These are phyloP conservation scores for Hyles vespertilio DNA, from an alignment of 1,140 invertebrate genomes.

Conservation along the genomic window DNA sequence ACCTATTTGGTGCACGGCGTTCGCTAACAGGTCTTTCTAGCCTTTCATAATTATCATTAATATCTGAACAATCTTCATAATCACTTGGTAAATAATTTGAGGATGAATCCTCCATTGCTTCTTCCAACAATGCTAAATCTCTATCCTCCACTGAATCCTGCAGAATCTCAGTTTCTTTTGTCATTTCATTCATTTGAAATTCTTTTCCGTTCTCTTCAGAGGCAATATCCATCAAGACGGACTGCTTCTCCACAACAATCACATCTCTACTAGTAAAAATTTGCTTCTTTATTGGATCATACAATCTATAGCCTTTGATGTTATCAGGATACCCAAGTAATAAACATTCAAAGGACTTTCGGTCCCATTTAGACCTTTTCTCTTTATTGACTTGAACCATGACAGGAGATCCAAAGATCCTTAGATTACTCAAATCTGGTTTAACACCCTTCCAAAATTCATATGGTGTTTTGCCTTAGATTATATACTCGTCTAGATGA, in stretches of 20 bases:
- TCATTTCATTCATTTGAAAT: background rate
- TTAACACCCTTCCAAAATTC: slow-evolving; percentile 26
- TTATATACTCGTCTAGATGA: no score
- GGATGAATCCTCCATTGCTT: no score
- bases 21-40: no score
- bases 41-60: background rate
- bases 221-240: no score
- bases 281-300: slow-evolving; percentile 21
- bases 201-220: no score
- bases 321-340: slow-evolving; percentile 32
- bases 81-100: background rate
- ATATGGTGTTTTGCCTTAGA: slow-evolving; percentile 21
- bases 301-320: slow-evolving; percentile 25
- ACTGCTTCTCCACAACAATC: slow-evolving; percentile 23
- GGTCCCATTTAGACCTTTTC: slow-evolving; percentile 31
- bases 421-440: slow-evolving; percentile 26
- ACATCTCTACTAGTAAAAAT: slow-evolving; percentile 34
- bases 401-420: slow-evolving; percentile 24
- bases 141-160: no score
- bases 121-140: no score
- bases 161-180: background rate
- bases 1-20: no score
- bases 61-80: background rate
- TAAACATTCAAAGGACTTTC: slow-evolving; percentile 21
- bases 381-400: slow-evolving; percentile 34